Base-by-base conservation (phyloP, 2,797 vertebrate genomes). In the Alosa sapidissima region DNA sequence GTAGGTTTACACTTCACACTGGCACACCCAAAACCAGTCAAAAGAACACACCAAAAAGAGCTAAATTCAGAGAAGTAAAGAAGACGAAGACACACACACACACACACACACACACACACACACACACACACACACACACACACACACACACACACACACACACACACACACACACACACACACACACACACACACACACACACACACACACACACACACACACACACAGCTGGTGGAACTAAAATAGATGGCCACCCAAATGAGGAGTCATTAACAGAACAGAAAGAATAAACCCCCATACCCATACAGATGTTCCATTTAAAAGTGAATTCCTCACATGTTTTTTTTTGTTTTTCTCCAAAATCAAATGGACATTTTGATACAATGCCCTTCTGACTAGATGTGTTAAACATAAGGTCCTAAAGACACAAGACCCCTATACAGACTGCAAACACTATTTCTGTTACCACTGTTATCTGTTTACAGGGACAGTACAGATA, bases 51-150 rank as follows among this genome's bases (percentile, higher is more conserved):
- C 4, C 72, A 19, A 41, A 14, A 3, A 75, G 14, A 6, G 68
- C 36, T 41, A 75, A 75, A 45, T 41, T 21, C 14, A 75, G 16
- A 16, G 16, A 82, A 11, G 11, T 84, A 45, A 65, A 49, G 49
- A 81, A 55, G 4, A 55, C 81, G 83, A 41, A 68, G 85, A 82
- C 84, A 88, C 55, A 86, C 78, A 83, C 48, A 65, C 48, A 82
- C 21, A 86, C 52, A 51, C 72, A 82, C 54, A 51, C 41, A 84
- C 47, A 83, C 62, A 55, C 54, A 21, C 54, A 21, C 54, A 55
- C 16, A 5, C 54, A 86, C 52, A 51, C 72, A 86, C 83, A 86
- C 85, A 82, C n/a, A 60, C 41, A 84, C 47, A 83, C 62, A 55
- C 54, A 21, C 54, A 21, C 54, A 55, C 16, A 5, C 54, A 82